phyloP scores from a whole-genome alignment of 2,797 vertebrate species.

The Coregonus suidteri region DNA sequence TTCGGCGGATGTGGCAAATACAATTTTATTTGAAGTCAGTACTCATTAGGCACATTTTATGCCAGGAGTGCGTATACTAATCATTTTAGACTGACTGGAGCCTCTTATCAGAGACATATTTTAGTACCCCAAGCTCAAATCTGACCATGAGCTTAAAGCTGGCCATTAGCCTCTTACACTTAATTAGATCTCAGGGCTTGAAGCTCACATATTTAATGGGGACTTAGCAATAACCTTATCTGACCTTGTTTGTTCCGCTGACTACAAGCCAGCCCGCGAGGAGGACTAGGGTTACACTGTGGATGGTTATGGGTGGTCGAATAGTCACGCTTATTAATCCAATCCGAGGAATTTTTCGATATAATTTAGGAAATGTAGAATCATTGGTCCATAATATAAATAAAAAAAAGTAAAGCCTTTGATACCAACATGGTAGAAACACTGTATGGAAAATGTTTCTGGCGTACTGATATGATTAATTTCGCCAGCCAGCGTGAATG shows the following conservation, averaged over 20 bases:
- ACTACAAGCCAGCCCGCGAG: slow-evolving; percentile 15
- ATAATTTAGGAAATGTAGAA: background rate
- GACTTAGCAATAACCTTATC: slow-evolving; percentile 8
- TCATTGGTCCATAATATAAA: no score
- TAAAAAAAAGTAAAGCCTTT: background rate
- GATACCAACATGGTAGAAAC: background rate
- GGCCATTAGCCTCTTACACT: slow-evolving; percentile 7
- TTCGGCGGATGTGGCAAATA: no score
- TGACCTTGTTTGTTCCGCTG: background rate
- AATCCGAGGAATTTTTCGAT: background rate
- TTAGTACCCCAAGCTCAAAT: background rate
- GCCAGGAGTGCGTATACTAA: background rate
- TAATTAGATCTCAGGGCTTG: slow-evolving; percentile 5
- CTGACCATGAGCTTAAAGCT: background rate
- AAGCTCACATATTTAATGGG: background rate
- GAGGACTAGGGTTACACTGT: slow-evolving; percentile 19
- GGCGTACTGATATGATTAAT: no score
- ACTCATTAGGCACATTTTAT: background rate
- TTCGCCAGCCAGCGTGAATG: no score
- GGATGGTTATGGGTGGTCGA: background rate
- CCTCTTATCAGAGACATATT: background rate
- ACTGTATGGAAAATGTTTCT: background rate
- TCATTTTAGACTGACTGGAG: background rate
- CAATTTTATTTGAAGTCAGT: background rate
- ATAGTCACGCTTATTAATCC: background rate